These are phyloP conservation scores for Phortica magna DNA, from an alignment of 2,888 invertebrate species.

Conservation along the genomic window DNA sequence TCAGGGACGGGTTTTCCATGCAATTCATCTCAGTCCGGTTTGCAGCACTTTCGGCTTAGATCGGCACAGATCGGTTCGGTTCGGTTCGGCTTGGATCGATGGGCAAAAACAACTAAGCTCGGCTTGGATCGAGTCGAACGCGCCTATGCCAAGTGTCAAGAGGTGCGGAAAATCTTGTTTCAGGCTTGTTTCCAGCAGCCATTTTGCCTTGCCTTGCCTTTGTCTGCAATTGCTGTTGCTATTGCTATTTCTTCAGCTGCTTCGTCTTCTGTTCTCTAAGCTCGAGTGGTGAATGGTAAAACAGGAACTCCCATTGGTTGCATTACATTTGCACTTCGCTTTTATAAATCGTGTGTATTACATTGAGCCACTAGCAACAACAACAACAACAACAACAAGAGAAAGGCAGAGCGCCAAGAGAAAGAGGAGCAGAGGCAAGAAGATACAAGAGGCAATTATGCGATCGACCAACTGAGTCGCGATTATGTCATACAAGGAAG, in stretches of 20 bases:
- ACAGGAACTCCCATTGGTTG: background rate
- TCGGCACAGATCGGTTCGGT: background rate
- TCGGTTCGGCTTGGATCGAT: background rate
- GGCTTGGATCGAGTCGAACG: background rate
- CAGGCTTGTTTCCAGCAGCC: background rate
- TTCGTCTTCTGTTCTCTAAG: background rate
- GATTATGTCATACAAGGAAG: constrained; percentile 75
- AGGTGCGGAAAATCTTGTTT: constrained; percentile 21
- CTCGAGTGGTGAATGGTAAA: background rate
- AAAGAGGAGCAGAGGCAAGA: background rate
- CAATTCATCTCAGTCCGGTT: background rate
- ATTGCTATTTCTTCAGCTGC: background rate
- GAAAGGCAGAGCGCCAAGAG: constrained; percentile 32
- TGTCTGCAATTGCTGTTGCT: background rate
- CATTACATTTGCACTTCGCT: constrained; percentile 29
- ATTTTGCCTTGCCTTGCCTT: background rate
- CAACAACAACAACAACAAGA: background rate
- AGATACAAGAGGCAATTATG: background rate
- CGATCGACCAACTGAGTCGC: constrained; percentile 1
- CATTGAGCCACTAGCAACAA: constrained; percentile 14
- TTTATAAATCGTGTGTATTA: background rate
- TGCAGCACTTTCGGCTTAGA: background rate
- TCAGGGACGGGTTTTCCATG: background rate
- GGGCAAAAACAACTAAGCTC: background rate
- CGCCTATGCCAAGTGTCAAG: constrained; percentile 1